Conservation (phyloP, 2,797 vertebrate species). For the Silurus lanzhouensis region DNA sequence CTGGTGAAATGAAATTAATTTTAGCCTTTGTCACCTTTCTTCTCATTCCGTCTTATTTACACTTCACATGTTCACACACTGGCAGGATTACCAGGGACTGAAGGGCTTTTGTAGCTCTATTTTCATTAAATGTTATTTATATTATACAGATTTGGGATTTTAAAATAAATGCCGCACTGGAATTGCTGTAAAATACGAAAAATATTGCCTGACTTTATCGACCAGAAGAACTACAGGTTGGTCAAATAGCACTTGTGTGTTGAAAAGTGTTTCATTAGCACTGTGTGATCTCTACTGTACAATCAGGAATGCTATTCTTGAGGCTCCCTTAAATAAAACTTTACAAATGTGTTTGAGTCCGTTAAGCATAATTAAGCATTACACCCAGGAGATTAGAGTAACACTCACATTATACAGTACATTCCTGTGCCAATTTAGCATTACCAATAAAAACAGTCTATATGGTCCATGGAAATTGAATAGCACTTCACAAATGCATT, state of each 20-base stretch:
- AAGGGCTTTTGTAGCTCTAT: constrained; percentile 14
- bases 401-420: background rate
- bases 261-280: background rate
- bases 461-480: constrained; percentile 2
- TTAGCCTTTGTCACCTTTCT: constrained; percentile 2
- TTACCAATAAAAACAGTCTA: background rate
- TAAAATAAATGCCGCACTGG: constrained; percentile 7
- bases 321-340: background rate
- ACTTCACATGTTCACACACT: constrained; percentile 2
- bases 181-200: background rate
- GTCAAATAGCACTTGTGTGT: background rate
- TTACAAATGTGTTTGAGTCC: background rate
- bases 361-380: background rate
- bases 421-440: background rate
- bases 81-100: background rate
- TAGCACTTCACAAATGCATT: background rate
- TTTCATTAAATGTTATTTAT: constrained; percentile 13
- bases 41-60: background rate
- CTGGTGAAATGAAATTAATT: constrained; percentile 1
- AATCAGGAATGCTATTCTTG: constrained; percentile 22
- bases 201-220: background rate
- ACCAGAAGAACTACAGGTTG: background rate
- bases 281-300: background rate
- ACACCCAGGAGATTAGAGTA: background rate
- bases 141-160: background rate